Conservation (phyloP, 1,140 invertebrate species). For the Homalodisca vitripennis region DNA sequence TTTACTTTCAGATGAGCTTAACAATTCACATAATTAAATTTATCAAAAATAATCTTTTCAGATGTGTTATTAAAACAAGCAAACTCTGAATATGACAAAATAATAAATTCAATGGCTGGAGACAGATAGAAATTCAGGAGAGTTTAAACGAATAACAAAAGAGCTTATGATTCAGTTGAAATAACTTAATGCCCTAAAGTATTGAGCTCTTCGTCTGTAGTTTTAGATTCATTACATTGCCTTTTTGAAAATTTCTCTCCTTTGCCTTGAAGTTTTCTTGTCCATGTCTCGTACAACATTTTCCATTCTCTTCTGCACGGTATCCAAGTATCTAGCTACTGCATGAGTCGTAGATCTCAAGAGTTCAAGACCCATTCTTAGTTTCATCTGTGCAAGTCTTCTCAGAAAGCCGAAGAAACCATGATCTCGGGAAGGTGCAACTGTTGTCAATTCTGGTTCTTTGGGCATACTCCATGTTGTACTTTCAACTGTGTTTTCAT, state of each 20-base stretch:
- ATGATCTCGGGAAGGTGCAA: constrained; percentile 39
- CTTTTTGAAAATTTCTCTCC: constrained; percentile 11
- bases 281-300: constrained; percentile 37
- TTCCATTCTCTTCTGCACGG: constrained; percentile 53
- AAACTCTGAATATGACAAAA: not conserved
- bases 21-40: too few relatives aligned
- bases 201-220: not conserved
- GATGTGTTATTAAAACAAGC: too few relatives aligned
- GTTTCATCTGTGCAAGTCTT: constrained; percentile 53
- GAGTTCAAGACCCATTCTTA: constrained; percentile 52
- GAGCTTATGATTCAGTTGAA: too few relatives aligned
- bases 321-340: constrained; percentile 52
- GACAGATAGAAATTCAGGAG: too few relatives aligned
- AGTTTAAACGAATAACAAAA: too few relatives aligned
- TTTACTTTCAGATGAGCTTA: too few relatives aligned
- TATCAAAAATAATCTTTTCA: too few relatives aligned
- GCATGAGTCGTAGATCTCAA: constrained; percentile 53
- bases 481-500: constrained; percentile 33
- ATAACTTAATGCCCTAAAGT: not conserved
- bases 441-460: constrained; percentile 6
- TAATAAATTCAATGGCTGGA: too few relatives aligned
- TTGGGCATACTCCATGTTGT: constrained; percentile 23
- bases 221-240: not conserved
- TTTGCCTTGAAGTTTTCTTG: constrained; percentile 30
- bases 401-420: constrained; percentile 51